Conservation (phyloP, 1,140 invertebrate species). For the Eubasilissa regina region DNA sequence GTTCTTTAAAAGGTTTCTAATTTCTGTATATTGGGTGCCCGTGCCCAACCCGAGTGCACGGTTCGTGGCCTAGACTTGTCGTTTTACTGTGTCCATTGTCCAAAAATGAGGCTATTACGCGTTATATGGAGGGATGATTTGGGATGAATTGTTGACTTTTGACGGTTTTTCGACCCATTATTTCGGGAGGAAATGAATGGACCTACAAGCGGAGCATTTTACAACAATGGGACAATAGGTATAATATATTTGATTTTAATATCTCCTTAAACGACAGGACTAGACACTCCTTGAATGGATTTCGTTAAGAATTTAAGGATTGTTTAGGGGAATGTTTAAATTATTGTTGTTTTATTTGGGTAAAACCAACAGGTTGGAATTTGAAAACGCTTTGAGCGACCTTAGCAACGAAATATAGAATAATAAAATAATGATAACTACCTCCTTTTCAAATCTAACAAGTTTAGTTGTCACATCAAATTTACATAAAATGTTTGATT, state of each 20-base stretch:
- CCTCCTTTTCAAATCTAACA: no score
- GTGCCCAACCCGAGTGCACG: neutral
- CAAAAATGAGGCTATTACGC: constrained; percentile 55
- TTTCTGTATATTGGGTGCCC: neutral
- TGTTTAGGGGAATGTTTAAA: constrained; percentile 24
- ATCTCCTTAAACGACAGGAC: constrained; percentile 49
- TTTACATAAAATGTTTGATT: no score
- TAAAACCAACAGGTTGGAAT: constrained; percentile 11
- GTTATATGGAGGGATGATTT: constrained; percentile 55
- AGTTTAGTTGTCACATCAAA: no score
- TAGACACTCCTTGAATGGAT: constrained; percentile 27
- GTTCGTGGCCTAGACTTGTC: constrained; percentile 38
- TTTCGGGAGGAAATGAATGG: constrained; percentile 48
- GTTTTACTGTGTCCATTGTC: constrained; percentile 57
- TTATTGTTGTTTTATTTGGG: constrained; percentile 29
- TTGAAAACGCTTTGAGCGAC: neutral
- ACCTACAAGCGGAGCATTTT: constrained; percentile 28
- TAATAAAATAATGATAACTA: no score
- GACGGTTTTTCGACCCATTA: constrained; percentile 35
- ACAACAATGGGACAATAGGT: constrained; percentile 48
- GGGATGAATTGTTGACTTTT: constrained; percentile 58
- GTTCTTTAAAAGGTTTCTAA: neutral
- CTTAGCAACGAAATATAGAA: no score
- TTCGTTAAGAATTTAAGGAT: constrained; percentile 2
- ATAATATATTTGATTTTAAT: constrained; percentile 56